A percentile compares a stretch with the other conserved stretches of the same genome.
These are phyloP conservation scores for Forpus xanthops DNA, from an alignment of 2,797 vertebrate genomes.

Conservation along the genomic window DNA sequence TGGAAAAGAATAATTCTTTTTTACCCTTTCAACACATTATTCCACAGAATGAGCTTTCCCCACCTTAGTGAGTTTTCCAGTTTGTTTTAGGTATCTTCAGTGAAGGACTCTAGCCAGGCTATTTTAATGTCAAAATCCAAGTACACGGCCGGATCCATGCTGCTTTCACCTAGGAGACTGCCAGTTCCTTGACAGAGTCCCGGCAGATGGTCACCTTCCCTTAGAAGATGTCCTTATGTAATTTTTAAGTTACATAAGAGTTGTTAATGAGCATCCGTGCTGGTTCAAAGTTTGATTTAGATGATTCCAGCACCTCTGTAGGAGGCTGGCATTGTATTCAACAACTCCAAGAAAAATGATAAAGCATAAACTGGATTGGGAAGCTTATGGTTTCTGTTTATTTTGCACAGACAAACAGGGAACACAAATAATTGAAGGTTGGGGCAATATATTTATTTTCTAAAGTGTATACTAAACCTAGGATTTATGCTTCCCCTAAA, in stretches of 20 bases:
- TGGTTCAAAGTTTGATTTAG: neutral
- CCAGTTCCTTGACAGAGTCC: neutral
- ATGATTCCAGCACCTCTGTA: neutral
- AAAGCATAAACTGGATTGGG: neutral
- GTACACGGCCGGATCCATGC: rapidly evolving
- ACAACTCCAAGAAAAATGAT: neutral
- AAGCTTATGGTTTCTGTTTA: neutral
- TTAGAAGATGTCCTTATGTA: neutral
- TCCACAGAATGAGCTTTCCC: neutral
- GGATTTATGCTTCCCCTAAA: rapidly evolving
- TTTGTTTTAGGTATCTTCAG: neutral
- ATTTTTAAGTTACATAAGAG: neutral
- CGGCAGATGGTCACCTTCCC: neutral
- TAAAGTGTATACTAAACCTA: neutral
- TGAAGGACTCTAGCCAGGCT: neutral
- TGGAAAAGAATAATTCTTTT: neutral
- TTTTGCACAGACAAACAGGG: neutral
- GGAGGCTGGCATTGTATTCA: neutral
- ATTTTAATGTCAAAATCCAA: neutral
- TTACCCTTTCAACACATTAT: neutral
- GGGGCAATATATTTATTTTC: neutral
- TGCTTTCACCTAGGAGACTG: neutral
- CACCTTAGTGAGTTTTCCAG: neutral
- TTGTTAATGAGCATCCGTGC: neutral
- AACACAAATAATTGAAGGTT: neutral